A percentile compares a stretch with the other conserved stretches of the same genome.
Evolutionary conservation across 2,888 invertebrate genomes (phyloP).

Genomic region (Periphyllus acericola): DNA sequence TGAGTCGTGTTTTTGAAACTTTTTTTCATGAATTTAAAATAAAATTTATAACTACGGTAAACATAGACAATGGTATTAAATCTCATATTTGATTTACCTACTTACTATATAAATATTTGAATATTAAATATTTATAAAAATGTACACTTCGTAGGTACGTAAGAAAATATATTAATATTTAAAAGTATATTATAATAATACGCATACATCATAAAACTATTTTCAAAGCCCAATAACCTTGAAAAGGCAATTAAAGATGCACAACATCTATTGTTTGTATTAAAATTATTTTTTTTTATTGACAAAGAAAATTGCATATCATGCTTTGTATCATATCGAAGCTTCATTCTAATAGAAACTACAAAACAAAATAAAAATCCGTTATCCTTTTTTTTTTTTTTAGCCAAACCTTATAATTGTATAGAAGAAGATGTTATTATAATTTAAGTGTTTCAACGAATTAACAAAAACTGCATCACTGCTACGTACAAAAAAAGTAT

Average conservation of each 20-base stretch:
- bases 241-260: background rate
- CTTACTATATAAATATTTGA: no score
- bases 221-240: background rate
- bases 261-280: background rate
- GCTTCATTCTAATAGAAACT: background rate
- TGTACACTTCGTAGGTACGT: background rate
- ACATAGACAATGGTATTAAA: background rate
- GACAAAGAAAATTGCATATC: background rate
- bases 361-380: no score
- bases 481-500: no score
- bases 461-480: no score
- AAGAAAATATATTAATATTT: background rate
- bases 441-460: no score
- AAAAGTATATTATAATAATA: background rate
- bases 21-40: background rate
- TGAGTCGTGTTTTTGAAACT: background rate
- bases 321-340: background rate
- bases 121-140: no score
- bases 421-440: no score
- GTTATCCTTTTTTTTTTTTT: no score
- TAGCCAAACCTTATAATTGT: no score
- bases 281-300: background rate
- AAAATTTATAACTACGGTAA: background rate
- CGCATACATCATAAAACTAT: background rate
- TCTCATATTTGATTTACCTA: no score